Conservation (phyloP, 2,888 invertebrate genomes). For the Anoncus sp. region DNA sequence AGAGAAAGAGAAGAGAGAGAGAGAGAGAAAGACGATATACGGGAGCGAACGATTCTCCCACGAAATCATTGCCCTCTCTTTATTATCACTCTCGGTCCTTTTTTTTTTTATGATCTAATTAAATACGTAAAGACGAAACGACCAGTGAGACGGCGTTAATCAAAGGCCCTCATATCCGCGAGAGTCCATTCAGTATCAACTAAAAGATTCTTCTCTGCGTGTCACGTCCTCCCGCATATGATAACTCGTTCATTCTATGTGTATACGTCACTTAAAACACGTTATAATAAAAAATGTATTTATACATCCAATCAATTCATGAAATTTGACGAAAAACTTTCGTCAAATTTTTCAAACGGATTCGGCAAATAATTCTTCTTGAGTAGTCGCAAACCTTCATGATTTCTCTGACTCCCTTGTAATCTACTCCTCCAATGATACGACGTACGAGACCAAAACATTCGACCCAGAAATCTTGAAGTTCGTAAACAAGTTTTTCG, state of each 20-base stretch:
- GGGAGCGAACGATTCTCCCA: neutral
- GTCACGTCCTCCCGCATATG: slow-evolving; percentile 64
- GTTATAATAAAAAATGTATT: slow-evolving; percentile 9
- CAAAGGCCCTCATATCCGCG: slow-evolving; percentile 54
- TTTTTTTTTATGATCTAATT: slow-evolving; percentile 48
- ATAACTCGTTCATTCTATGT: slow-evolving; percentile 19
- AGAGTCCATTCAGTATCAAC: slow-evolving; percentile 31
- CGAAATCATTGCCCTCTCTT: neutral
- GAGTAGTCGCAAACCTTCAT: slow-evolving; percentile 88
- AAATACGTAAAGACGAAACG: slow-evolving; percentile 38
- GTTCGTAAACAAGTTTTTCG: slow-evolving; percentile 92
- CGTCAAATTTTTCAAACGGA: too few relatives aligned
- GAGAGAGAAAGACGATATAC: neutral
- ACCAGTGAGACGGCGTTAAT: slow-evolving; percentile 56
- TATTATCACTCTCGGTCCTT: slow-evolving; percentile 19
- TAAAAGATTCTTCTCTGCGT: slow-evolving; percentile 27
- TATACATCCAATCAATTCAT: neutral
- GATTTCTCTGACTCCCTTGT: slow-evolving; percentile 97
- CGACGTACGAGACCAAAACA: slow-evolving; percentile 93
- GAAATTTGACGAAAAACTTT: too few relatives aligned
- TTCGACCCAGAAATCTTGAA: slow-evolving; percentile 95
- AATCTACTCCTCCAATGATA: slow-evolving; percentile 96
- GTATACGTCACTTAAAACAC: slow-evolving; percentile 12
- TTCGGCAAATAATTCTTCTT: too few relatives aligned
- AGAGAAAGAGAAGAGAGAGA: neutral